Evolutionary conservation across 1,140 invertebrate genomes (phyloP).

Genomic region (Muscidifurax raptorellus): DNA sequence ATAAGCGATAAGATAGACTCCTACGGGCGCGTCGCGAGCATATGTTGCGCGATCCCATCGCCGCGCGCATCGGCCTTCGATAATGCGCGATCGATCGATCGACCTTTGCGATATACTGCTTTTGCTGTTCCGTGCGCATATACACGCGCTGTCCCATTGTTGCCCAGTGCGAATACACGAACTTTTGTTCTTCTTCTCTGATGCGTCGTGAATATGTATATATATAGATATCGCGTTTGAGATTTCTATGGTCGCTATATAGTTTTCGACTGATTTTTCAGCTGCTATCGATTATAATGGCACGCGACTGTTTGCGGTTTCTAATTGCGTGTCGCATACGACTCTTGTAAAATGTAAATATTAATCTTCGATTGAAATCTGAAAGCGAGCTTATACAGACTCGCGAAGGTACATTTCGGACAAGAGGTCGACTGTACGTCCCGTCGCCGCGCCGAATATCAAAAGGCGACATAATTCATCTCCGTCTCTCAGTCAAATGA

Average conservation of each 20-base stretch:
- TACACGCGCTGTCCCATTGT: no score
- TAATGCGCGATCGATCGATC: slow-evolving; percentile 18
- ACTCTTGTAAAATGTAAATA: no score
- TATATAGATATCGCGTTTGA: neutral
- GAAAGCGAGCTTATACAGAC: no score
- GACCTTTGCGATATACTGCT: slow-evolving; percentile 26
- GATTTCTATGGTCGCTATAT: no score
- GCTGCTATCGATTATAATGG: neutral
- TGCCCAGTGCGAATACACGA: neutral
- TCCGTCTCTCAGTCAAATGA: neutral
- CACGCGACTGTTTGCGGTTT: no score
- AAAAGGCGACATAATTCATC: neutral
- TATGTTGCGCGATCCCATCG: slow-evolving; percentile 1
- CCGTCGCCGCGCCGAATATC: neutral
- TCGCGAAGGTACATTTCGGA: neutral
- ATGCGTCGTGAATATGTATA: neutral
- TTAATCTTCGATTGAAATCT: no score
- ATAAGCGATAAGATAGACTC: slow-evolving; percentile 62
- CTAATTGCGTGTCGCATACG: no score
- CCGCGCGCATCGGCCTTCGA: slow-evolving; percentile 33
- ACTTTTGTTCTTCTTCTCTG: neutral
- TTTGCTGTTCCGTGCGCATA: neutral
- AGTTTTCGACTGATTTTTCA: neutral
- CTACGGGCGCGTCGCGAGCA: neutral
- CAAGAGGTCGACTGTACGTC: no score